Percentiles rank a stretch among this genome's conserved stretches.
These are phyloP conservation scores for Peribatodes rhomboidaria DNA, from an alignment of 2,888 invertebrate genomes.

Conservation along the genomic window DNA sequence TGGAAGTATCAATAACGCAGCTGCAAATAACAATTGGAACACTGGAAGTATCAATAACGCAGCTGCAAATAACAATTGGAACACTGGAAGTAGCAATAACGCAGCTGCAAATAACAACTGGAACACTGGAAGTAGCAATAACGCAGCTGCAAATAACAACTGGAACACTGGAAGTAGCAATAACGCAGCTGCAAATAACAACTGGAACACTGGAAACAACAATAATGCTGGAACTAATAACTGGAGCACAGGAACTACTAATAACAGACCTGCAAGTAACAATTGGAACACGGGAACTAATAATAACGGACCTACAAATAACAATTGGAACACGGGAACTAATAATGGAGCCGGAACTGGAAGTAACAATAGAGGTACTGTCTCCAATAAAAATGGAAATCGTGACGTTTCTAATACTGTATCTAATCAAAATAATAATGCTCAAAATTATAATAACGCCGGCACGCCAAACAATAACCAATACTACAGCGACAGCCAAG, in stretches of 20 bases:
- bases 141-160: not conserved
- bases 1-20: not conserved
- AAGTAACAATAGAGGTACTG: slow-evolving; percentile 15
- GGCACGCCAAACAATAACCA: slow-evolving; percentile 15
- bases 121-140: not conserved
- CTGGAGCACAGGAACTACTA: too few relatives aligned
- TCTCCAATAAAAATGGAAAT: slow-evolving; percentile 11
- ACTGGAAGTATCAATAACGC: not conserved
- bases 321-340: too few relatives aligned
- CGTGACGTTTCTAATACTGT: slow-evolving; percentile 6
- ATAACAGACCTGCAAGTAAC: too few relatives aligned
- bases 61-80: not conserved
- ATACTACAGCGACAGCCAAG: not conserved
- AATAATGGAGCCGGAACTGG: too few relatives aligned
- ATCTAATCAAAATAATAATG: slow-evolving; percentile 17
- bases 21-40: not conserved
- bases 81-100: not conserved
- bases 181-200: not conserved
- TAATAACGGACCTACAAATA: too few relatives aligned
- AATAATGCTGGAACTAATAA: too few relatives aligned
- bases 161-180: not conserved
- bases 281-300: too few relatives aligned
- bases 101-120: not conserved
- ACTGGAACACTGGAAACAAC: not conserved
- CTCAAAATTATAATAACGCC: slow-evolving; percentile 10